Percentiles rank a stretch among this genome's conserved stretches.
These are phyloP conservation scores for Parazoanthus swiftii DNA, from an alignment of 92 coral and sea anemone species.

Conservation along the genomic window DNA sequence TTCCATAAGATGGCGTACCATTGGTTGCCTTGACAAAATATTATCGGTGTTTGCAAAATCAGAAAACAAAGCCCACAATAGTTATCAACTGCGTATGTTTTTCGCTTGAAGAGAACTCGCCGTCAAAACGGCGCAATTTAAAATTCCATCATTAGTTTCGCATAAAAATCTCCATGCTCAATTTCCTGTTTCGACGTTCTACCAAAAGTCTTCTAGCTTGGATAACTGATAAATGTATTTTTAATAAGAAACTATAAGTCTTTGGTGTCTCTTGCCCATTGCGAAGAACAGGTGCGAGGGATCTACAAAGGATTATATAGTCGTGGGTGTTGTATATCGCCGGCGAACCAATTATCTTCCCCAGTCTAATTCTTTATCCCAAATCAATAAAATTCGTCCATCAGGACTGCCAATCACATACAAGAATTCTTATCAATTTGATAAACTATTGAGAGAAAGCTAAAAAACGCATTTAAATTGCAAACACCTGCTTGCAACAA, in stretches of 20 bases:
- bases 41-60: conserved; percentile 5
- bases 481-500: conserved; percentile 33
- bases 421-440: conserved; percentile 36
- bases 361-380: background rate
- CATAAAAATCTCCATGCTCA: background rate
- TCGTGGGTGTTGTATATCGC: conserved; percentile 9
- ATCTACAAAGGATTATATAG: background rate
- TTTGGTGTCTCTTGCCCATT: background rate
- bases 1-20: conserved; percentile 3
- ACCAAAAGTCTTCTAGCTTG: background rate
- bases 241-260: background rate
- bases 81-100: background rate
- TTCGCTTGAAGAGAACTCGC: background rate
- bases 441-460: background rate
- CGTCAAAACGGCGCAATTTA: background rate
- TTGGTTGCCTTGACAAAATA: conserved; percentile 23
- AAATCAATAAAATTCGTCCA: background rate
- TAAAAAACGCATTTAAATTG: conserved; percentile 14
- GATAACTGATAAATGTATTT: conserved; percentile 6
- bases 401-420: conserved; percentile 22
- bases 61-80: conserved; percentile 11
- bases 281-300: conserved; percentile 8
- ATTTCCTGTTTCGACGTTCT: background rate
- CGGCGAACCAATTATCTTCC: conserved; percentile 25
- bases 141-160: background rate